These are phyloP conservation scores for Blomia tropicalis DNA, from an alignment of 2,888 invertebrate species.

Conservation along the genomic window DNA sequence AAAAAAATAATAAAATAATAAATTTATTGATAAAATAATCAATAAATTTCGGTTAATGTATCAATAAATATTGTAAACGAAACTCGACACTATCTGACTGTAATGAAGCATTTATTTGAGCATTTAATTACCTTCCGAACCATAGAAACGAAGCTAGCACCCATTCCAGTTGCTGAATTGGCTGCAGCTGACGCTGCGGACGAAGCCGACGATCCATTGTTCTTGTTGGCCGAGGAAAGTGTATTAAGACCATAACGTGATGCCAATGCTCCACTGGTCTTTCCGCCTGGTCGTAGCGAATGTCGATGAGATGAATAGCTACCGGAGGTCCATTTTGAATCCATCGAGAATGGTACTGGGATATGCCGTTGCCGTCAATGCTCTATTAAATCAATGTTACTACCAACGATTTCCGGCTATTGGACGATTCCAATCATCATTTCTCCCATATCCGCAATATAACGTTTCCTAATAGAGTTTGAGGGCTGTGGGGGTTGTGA, in stretches of 20 bases:
- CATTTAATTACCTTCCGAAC: slow-evolving; percentile 4
- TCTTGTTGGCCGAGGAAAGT: neutral
- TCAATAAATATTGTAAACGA: too few relatives aligned
- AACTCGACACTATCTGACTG: too few relatives aligned
- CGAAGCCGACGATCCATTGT: neutral
- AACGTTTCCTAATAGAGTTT: too few relatives aligned
- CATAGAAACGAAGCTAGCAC: neutral
- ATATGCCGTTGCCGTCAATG: too few relatives aligned
- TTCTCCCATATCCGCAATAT: too few relatives aligned
- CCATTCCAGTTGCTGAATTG: neutral
- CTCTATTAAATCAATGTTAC: too few relatives aligned
- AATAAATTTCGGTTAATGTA: neutral
- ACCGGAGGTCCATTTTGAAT: neutral
- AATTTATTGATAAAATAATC: neutral
- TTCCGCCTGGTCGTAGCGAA: slow-evolving; percentile 3
- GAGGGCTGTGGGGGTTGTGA: too few relatives aligned
- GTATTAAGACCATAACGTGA: neutral
- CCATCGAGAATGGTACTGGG: neutral
- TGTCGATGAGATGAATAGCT: neutral
- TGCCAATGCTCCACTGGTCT: neutral
- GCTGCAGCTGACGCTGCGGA: neutral
- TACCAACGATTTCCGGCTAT: too few relatives aligned
- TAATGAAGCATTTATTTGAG: too few relatives aligned
- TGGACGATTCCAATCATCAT: too few relatives aligned
- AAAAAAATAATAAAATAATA: neutral